Base-by-base conservation (phyloP, 2,113 vertebrate genomes). In the Sorex fumeus region DNA sequence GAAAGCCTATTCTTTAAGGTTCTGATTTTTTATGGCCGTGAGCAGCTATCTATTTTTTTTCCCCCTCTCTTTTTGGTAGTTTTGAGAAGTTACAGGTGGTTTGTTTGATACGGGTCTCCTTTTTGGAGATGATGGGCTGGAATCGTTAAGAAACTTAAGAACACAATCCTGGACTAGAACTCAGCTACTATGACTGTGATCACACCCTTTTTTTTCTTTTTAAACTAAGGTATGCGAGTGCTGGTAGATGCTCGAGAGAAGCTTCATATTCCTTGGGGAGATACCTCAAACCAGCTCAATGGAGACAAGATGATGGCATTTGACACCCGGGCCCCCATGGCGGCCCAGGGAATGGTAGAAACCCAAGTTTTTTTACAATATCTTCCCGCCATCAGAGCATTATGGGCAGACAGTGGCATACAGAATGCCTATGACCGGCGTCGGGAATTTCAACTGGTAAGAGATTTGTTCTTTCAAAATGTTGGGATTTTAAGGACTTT, bases 361-460 rank as follows among this genome's bases (percentile, higher is more conserved):
- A 98, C 98, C 0, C 84, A 92, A 0, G 97, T 99, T 1, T 99
- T 99, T 77, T 50, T 99, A 15, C 97, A 97, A 80, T 99, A 98
- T 95, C 98, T 99, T 93, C 96, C 98, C 0, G 98, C 98, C 94
- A 98, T 99, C 82, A 96, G 95, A 77, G 97, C 98, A 0, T 97
- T 99, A 4, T 99, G 99, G 99, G 97, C 96, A 0, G 99, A 99
- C 93, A 98, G 98, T 0, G 98, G 99, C 0, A 99, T 99, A 93
- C 99, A 99, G 98, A 97, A 99, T 8, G 99, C 99, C 0, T 99
- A 99, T 1, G 99, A 99, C 96, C 97, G 99, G 32, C 98, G 99
- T 93, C 96, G 99, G 88, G 99, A 99, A 95, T 99, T 99, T 96
- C 99, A 99, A 83, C 97, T 99, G 99, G 99, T 99, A 97, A 98